Evolutionary conservation across 2,113 vertebrate species (phyloP).

Genomic region (Dendrocopos noguchii): DNA sequence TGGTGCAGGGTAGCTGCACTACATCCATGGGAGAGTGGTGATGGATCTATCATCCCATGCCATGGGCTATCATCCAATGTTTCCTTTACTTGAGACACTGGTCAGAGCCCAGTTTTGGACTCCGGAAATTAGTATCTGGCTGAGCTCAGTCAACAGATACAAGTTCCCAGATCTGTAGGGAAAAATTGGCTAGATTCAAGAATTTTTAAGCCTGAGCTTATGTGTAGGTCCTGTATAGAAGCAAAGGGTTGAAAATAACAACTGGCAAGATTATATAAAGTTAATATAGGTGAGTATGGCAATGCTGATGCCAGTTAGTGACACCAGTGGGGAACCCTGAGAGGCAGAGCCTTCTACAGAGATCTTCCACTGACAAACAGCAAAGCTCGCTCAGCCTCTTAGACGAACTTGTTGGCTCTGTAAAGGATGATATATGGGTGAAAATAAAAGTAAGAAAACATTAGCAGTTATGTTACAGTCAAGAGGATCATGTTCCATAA

Average conservation of each 20-base stretch:
- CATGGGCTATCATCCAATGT: neutral
- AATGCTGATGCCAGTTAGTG: neutral
- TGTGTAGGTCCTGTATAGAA: neutral
- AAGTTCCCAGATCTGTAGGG: neutral
- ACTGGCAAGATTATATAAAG: neutral
- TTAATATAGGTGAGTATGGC: neutral
- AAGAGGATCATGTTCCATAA: neutral
- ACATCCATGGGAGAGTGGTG: neutral
- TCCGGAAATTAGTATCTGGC: neutral
- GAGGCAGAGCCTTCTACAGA: neutral
- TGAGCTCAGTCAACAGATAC: neutral
- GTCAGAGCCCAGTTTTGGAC: neutral
- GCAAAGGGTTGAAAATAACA: neutral
- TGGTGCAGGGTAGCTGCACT: accelerated
- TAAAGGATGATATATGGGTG: neutral
- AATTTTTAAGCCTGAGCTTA: neutral
- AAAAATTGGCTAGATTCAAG: neutral
- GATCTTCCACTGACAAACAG: neutral
- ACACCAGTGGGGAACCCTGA: neutral
- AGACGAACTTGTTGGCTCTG: neutral
- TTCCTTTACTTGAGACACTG: neutral
- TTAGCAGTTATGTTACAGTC: neutral
- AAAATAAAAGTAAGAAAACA: neutral
- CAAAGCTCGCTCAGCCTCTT: neutral
- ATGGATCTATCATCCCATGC: neutral